Conservation (phyloP, 1,140 invertebrate genomes). For the Nasonia longicornis region DNA sequence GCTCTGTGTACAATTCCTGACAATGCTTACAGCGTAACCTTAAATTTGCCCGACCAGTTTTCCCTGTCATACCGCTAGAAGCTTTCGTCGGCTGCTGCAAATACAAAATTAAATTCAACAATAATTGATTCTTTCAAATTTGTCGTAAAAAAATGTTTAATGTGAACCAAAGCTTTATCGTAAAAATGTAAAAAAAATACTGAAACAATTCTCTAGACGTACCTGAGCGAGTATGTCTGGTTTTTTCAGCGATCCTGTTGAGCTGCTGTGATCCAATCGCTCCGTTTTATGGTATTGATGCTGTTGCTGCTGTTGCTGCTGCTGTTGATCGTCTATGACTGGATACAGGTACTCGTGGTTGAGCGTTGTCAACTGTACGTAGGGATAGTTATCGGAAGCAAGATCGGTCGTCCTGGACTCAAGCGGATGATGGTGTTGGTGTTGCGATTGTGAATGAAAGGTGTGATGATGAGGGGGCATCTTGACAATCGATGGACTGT, state of each 20-base stretch:
- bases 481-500: slow-evolving; percentile 53
- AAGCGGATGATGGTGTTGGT: slow-evolving; percentile 44
- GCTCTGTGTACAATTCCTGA: slow-evolving; percentile 81
- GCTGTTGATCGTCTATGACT: slow-evolving; percentile 73
- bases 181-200: not conserved
- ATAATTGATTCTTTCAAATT: not conserved
- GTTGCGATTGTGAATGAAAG: slow-evolving; percentile 46
- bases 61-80: slow-evolving; percentile 37
- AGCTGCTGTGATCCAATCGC: slow-evolving; percentile 69
- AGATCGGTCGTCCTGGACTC: slow-evolving; percentile 53
- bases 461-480: slow-evolving; percentile 52
- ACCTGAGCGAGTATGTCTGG: slow-evolving; percentile 69
- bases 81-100: slow-evolving; percentile 34
- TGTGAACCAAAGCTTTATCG: not conserved
- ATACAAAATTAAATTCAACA: not conserved
- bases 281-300: slow-evolving; percentile 63
- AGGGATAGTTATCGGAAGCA: slow-evolving; percentile 79
- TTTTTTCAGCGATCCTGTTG: slow-evolving; percentile 74
- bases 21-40: slow-evolving; percentile 73
- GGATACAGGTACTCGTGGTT: slow-evolving; percentile 88
- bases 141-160: not conserved
- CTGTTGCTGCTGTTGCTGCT: slow-evolving; percentile 53
- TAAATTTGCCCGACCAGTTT: slow-evolving; percentile 52
- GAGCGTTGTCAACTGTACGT: slow-evolving; percentile 85
- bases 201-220: not conserved